Conservation (phyloP, 2,888 invertebrate species). For the Plagodis dolabraria region DNA sequence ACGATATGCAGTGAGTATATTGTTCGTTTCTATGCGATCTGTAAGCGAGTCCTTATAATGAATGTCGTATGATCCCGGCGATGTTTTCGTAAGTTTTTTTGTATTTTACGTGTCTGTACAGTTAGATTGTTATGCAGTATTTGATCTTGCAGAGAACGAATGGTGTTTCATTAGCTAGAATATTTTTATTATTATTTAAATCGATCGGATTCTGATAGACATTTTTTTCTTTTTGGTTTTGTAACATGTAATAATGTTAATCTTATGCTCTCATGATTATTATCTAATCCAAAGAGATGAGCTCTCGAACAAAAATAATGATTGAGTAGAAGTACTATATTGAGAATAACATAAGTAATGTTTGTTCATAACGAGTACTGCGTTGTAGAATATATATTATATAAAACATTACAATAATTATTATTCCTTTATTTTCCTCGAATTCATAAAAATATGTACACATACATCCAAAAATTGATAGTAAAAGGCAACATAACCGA, state of each 20-base stretch:
- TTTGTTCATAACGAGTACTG: conserved; percentile 82
- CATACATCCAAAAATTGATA: conserved; percentile 84
- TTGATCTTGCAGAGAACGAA: conserved; percentile 72
- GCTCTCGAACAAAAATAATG: conserved; percentile 78
- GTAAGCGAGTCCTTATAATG: conserved; percentile 74
- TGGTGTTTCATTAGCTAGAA: conserved; percentile 78
- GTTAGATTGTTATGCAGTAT: conserved; percentile 78
- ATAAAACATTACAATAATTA: conserved; percentile 69
- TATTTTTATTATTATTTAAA: conserved; percentile 81
- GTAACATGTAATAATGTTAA: conserved; percentile 67
- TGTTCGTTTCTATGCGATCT: conserved; percentile 73
- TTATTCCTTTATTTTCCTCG: conserved; percentile 83
- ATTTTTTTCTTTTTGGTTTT: conserved; percentile 65
- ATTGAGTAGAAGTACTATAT: conserved; percentile 79
- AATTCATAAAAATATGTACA: conserved; percentile 80
- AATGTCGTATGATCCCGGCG: conserved; percentile 66
- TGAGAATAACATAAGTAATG: conserved; percentile 80
- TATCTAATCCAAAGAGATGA: conserved; percentile 64
- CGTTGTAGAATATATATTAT: conserved; percentile 82
- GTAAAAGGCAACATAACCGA: conserved; percentile 85
- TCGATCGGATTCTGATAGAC: conserved; percentile 77
- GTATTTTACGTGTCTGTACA: conserved; percentile 75
- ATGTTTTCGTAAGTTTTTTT: conserved; percentile 67
- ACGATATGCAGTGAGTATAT: conserved; percentile 74
- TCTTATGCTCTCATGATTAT: conserved; percentile 65